Percentiles rank a stretch among this genome's conserved stretches.
Evolutionary conservation across 2,797 vertebrate species (phyloP).

Genomic region (Euthynnus affinis): DNA sequence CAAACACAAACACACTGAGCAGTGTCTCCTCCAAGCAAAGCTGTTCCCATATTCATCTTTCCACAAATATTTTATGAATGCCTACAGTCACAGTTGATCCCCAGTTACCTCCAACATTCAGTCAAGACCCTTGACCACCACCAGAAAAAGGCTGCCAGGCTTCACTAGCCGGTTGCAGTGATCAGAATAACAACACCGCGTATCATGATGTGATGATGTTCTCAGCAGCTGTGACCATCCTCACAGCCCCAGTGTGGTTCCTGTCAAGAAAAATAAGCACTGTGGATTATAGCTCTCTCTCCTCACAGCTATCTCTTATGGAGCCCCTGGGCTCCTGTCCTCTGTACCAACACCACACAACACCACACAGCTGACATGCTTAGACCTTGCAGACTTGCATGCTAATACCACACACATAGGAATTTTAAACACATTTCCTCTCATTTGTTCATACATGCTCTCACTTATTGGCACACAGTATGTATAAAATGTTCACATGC

Average conservation of each 20-base stretch:
- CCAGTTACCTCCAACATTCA: slow-evolving; percentile 62
- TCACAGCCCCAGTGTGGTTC: slow-evolving; percentile 81
- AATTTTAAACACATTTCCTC: slow-evolving; percentile 25
- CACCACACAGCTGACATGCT: slow-evolving; percentile 48
- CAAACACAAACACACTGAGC: background rate
- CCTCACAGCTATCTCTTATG: slow-evolving; percentile 54
- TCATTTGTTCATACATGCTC: slow-evolving; percentile 18
- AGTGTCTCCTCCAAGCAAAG: slow-evolving; percentile 16
- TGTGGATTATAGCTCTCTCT: slow-evolving; percentile 43
- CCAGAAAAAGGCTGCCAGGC: slow-evolving; percentile 60
- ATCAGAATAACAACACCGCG: slow-evolving; percentile 60
- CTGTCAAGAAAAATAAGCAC: slow-evolving; percentile 82
- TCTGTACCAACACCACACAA: slow-evolving; percentile 52
- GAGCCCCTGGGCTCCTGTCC: slow-evolving; percentile 66
- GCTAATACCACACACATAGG: slow-evolving; percentile 26
- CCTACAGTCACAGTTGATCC: slow-evolving; percentile 70
- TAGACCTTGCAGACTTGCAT: slow-evolving; percentile 24
- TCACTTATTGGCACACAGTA: background rate
- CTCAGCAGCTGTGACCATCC: slow-evolving; percentile 69
- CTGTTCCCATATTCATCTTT: slow-evolving; percentile 26
- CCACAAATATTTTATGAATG: slow-evolving; percentile 48
- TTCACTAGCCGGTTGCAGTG: slow-evolving; percentile 50
- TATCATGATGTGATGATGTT: slow-evolving; percentile 61
- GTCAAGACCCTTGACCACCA: slow-evolving; percentile 53
- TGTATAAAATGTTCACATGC: slow-evolving; percentile 16